Base-by-base conservation (phyloP, 2,113 vertebrate species). In the Grammomys surdaster region DNA sequence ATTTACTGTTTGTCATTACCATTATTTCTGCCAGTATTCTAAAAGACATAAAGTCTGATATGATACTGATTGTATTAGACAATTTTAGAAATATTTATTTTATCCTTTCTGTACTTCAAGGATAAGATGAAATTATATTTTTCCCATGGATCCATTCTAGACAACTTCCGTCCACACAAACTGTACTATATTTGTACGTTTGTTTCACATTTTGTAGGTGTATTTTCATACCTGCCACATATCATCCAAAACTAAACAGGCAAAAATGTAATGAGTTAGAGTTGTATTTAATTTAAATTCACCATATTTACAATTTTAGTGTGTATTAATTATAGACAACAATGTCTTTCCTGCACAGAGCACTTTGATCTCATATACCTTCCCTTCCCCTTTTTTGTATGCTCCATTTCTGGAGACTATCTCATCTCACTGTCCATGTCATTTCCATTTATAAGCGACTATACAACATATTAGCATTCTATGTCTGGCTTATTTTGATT, bases 21-120 rank as follows among this genome's bases (percentile, higher is more conserved):
- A 19, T 69, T 70, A 75, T 87, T 36, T 87, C 43, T 20, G 63
- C 4, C 20, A 88, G 24, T 31, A 24, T 70, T 94, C 9, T 87
- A 3, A 72, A 73, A 89, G 24, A 63, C 67, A 78, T 56, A 92
- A 90, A 88, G 75, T 65, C 16, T 9, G 91, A 65, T 51, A 54
- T 20, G 75, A 5, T 94, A 87, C 58, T 91, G n/a, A 77, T 93
- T 93, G n/a, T 85, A 92, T 82, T 88, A 88, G 51, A 36, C 65
- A 5, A 33, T 20, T 60, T 77, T 88, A 76, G 54, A 20, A 90
- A 58, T 88, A 78, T 5, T 69, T 54, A 78, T 90, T 31, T 90
- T 95, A 17, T 90, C 9, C 1, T 75, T 56, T 77, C 19, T 40
- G 2, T 58, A 51, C 19, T 40, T 73, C 70, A 80, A 70, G 24